Conservation (phyloP, 2,888 invertebrate species). For the Gerris lacustris region DNA sequence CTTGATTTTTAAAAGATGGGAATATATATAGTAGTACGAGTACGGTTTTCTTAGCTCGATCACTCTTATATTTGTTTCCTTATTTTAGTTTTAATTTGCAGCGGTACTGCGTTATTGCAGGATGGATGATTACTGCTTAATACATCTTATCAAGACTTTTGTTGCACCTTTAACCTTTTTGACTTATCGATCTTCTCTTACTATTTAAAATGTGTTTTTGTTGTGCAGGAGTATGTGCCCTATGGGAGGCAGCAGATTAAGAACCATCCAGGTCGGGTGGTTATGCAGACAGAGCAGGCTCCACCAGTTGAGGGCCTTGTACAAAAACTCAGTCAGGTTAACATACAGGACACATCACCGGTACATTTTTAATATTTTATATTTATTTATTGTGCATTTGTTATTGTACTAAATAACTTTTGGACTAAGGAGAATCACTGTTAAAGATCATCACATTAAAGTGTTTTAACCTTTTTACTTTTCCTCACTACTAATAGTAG, state of each 20-base stretch:
- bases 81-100: too few relatives aligned
- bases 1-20: too few relatives aligned
- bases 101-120: too few relatives aligned
- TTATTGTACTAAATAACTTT: too few relatives aligned
- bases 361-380: conserved; percentile 29
- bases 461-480: too few relatives aligned
- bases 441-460: too few relatives aligned
- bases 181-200: not conserved
- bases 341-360: conserved; percentile 46
- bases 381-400: not conserved
- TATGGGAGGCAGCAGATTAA: conserved; percentile 69
- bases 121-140: conserved; percentile 12
- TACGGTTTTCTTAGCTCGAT: too few relatives aligned
- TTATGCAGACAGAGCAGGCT: conserved; percentile 40
- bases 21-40: too few relatives aligned
- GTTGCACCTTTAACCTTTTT: not conserved
- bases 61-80: too few relatives aligned
- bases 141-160: conserved; percentile 6
- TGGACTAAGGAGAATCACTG: too few relatives aligned
- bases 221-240: conserved; percentile 67
- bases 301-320: conserved; percentile 48
- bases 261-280: conserved; percentile 60
- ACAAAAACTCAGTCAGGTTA: conserved; percentile 63
- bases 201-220: conserved; percentile 8
- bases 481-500: too few relatives aligned